Conservation (phyloP, 2,797 vertebrate genomes). For the Sebastes minor region DNA sequence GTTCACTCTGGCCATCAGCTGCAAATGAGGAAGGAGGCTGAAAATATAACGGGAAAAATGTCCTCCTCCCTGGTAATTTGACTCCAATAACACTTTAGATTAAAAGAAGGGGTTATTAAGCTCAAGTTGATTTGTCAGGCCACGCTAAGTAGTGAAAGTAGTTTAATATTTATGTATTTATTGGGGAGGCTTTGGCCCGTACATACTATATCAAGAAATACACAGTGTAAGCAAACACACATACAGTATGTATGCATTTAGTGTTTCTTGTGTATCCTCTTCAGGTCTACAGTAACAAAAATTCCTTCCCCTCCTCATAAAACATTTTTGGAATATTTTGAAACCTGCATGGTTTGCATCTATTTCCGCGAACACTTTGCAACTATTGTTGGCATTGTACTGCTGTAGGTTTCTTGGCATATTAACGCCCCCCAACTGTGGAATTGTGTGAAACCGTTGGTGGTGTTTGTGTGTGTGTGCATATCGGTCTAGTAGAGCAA, state of each 20-base stretch:
- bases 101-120: not conserved
- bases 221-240: not conserved
- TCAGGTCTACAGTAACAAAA: not conserved
- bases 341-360: not conserved
- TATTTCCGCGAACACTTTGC: not conserved
- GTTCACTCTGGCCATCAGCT: constrained; percentile 27
- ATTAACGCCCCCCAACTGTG: not conserved
- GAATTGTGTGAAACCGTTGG: not conserved
- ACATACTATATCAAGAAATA: not conserved
- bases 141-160: not conserved
- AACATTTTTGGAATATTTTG: not conserved
- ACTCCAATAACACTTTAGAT: constrained; percentile 18
- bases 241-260: not conserved
- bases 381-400: not conserved
- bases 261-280: not conserved
- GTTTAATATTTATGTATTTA: not conserved
- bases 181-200: not conserved
- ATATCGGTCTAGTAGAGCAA: not conserved
- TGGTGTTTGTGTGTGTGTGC: not conserved
- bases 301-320: not conserved
- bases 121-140: not conserved
- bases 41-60: constrained; percentile 22
- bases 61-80: constrained; percentile 12
- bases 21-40: constrained; percentile 6
- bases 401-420: not conserved